Evolutionary conservation across 2,888 invertebrate genomes (phyloP).

Genomic region (Yponomeuta sedellus): DNA sequence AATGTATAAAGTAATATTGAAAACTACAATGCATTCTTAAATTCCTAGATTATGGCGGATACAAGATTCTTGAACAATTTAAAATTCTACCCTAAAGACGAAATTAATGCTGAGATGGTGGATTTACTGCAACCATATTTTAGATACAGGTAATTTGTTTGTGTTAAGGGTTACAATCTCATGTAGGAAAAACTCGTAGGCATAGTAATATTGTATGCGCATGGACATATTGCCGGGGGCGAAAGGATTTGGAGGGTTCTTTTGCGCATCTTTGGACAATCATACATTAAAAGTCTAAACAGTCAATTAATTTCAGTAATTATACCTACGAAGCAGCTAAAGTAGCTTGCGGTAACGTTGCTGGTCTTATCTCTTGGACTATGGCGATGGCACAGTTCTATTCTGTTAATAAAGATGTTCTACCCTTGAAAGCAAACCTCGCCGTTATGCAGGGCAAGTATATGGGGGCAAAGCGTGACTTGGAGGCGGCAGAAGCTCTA

Average conservation of each 20-base stretch:
- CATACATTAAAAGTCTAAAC: too few relatives aligned
- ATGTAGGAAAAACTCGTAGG: too few relatives aligned
- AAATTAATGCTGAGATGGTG: constrained; percentile 91
- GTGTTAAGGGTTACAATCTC: not conserved
- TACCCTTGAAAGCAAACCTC: constrained; percentile 89
- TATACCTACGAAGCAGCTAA: constrained; percentile 92
- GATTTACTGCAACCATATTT: constrained; percentile 89
- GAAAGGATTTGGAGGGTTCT: too few relatives aligned
- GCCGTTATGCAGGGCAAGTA: constrained; percentile 87
- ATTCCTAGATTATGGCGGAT: constrained; percentile 84
- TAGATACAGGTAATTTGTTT: constrained; percentile 68
- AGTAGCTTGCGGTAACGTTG: constrained; percentile 92
- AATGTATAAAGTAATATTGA: too few relatives aligned
- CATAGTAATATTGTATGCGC: too few relatives aligned
- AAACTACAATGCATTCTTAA: too few relatives aligned
- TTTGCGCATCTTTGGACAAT: too few relatives aligned
- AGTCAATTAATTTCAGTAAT: not conserved
- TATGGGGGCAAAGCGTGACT: constrained; percentile 78
- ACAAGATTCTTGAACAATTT: constrained; percentile 85
- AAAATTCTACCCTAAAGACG: constrained; percentile 88
- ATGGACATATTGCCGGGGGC: too few relatives aligned
- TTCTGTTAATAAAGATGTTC: constrained; percentile 89
- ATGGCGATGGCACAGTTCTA: constrained; percentile 90
- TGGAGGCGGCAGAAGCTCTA: constrained; percentile 76
- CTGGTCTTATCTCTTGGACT: constrained; percentile 93